Conservation (phyloP, 2,113 vertebrate genomes). For the Ceyx melanurus region DNA sequence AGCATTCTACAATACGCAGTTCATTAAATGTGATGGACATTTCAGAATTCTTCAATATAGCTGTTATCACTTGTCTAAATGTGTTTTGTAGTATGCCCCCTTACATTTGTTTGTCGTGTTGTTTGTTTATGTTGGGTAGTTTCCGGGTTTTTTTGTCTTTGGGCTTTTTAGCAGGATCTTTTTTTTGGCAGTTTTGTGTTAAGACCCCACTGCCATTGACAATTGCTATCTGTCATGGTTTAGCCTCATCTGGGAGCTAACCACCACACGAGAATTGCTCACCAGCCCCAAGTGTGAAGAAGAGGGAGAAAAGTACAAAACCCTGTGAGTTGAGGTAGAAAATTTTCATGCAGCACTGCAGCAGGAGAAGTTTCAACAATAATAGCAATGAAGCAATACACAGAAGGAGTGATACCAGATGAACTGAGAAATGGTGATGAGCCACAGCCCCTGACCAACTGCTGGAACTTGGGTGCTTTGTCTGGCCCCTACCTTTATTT, state of each 20-base stretch:
- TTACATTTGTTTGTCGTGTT: background rate
- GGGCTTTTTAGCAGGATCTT: too few relatives aligned
- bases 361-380: background rate
- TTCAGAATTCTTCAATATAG: background rate
- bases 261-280: too few relatives aligned
- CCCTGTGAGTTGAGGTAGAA: background rate
- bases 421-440: background rate
- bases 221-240: background rate
- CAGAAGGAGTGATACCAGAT: too few relatives aligned
- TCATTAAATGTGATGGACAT: background rate
- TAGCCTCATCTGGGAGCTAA: too few relatives aligned
- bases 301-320: background rate
- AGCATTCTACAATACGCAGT: background rate
- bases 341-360: background rate
- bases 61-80: background rate
- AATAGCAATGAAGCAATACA: background rate
- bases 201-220: background rate
- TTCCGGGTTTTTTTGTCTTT: too few relatives aligned
- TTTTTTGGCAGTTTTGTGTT: background rate
- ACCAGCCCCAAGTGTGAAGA: background rate
- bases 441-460: too few relatives aligned
- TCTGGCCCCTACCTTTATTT: too few relatives aligned
- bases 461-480: too few relatives aligned
- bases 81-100: background rate
- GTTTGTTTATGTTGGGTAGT: too few relatives aligned